Evolutionary conservation across 2,797 vertebrate genomes (phyloP), one percentile per base, ranked within the genome.

Genomic region (Enteromius paludinosus): DNA sequence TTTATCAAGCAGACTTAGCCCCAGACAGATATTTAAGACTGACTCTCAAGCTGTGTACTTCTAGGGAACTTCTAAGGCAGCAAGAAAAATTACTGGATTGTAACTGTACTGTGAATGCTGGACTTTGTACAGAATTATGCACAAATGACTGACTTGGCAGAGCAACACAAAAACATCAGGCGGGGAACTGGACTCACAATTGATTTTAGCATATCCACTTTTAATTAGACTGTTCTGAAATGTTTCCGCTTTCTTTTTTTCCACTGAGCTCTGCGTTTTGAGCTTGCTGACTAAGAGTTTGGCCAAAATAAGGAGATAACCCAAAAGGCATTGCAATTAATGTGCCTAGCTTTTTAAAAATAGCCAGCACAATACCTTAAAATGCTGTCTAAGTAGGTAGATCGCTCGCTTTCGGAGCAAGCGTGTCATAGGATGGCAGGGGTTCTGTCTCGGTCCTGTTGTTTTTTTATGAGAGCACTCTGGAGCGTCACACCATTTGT

Each of bases 401-500:
- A 33, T 43, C 4, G 1, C 35, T 61, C 10, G 30, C 11, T 81
- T 47, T 64, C 59, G 18, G 10, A 45, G 23, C 47, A 47, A 17
- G 83, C 20, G 28, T 45, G 76, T 62, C 76, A 54, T 25, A 23
- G 56, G 18, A 45, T 9, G 1, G 41, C 64, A 54, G 43, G 59
- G 80, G 49, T 20, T 68, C 56, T 25, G 28, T 59, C 64, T 78
- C 47, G 7, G 25, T 12, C 41, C 23, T 56, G 25, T 64, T 47
- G 81, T 49, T 49, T 38, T 73, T 79, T 84, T 56, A 86, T 56
- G 61, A 86, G 76, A 41, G 69, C 66, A 70, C 77, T 83, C 83
- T 79, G 49, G 30, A 82, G 81, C 28, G 11, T 80, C 71, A 10
- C 71, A 76, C 70, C 84, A 78, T 87, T 85, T 85, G 84, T 84